phyloP scores from a whole-genome alignment of 2,797 vertebrate species.

The Myoxocephalus aenaeus region DNA sequence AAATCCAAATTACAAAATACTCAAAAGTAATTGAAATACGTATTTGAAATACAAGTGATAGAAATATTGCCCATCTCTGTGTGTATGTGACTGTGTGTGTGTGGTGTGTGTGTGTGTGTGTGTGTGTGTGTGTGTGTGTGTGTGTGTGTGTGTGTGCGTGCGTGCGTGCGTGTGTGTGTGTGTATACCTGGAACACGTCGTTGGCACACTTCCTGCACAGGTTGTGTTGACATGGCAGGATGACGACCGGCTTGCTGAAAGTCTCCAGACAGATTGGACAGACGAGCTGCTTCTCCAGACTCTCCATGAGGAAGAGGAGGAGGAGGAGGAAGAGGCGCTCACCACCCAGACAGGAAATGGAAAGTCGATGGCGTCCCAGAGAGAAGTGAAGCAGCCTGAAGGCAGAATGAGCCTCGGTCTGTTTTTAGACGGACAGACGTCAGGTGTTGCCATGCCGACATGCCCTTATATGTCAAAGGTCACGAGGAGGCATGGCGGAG shows the following conservation, averaged over 20 bases:
- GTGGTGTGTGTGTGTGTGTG: too few relatives aligned
- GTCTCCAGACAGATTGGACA: conserved; percentile 98
- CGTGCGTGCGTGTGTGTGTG: background rate
- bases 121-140: background rate
- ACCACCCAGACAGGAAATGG: background rate
- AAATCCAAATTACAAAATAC: too few relatives aligned
- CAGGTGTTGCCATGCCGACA: conserved; percentile 84
- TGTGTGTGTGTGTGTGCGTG: background rate
- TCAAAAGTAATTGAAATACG: too few relatives aligned
- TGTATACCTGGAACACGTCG: conserved; percentile 94
- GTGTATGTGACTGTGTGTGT: too few relatives aligned
- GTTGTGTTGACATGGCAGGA: conserved; percentile 97
- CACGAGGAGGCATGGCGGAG: conserved; percentile 49
- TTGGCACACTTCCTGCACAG: conserved; percentile 97
- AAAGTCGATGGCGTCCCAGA: background rate
- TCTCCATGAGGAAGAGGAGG: conserved; percentile 86
- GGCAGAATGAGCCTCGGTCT: conserved; percentile 52
- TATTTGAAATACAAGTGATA: too few relatives aligned
- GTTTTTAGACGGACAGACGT: conserved; percentile 91
- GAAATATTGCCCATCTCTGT: too few relatives aligned
- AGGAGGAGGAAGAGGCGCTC: too few relatives aligned
- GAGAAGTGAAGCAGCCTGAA: background rate
- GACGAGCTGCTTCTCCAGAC: conserved; percentile 95
- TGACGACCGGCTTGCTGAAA: conserved; percentile 97
- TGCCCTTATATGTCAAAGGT: conserved; percentile 94